Evolutionary conservation across 2,797 vertebrate genomes (phyloP), one percentile per base, ranked within the genome.

Genomic region (Sebastes itinus): DNA sequence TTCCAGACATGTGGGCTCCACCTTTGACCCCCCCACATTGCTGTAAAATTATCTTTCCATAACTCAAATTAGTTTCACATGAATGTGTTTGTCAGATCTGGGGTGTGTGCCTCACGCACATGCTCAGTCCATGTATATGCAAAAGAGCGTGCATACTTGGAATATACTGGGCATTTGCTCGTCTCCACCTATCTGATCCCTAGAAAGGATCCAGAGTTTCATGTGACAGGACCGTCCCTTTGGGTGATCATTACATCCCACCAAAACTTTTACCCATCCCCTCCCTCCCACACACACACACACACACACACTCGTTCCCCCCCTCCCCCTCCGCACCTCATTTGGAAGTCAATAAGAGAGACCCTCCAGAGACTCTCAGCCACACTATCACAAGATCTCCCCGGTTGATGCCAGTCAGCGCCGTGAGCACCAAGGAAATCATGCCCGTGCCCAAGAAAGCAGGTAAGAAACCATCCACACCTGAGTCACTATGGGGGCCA

Each of bases 381-480:
- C 74, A 75, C 78, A 72, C 54, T 65, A 49, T 78, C 75, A 8
- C 73, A 55, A 77, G 85, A 86, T 52, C 56, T 35, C 30, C 56
- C 13, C 27, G 12, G 32, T 68, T 62, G 58, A 90, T 72, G 75
- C 88, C 87, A 64, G 85, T 23, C 75, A 46, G 63, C 71, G 5
- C 71, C 0, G 30, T 11, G 20, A 83, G 28, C 82, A 59, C 67
- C 69, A 77, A 83, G 32, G 84, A 83, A 92, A 82, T 78, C 92
- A 95, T 95, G 94, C 90, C 94, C 3, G 94, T 88, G 12, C 88
- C 89, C 20, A 94, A 84, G 86, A 96, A 91, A 94, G 65, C 87
- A 90, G 96, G 96, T 96, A 95, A 60, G 92, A 66, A 4, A 16
- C 7, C 54, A 16, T 3, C 42, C 10, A 69, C 7, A 70, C 38